These are phyloP conservation scores for Cheirogaleus medius DNA, from an alignment of 2,113 vertebrate species.

Conservation along the genomic window DNA sequence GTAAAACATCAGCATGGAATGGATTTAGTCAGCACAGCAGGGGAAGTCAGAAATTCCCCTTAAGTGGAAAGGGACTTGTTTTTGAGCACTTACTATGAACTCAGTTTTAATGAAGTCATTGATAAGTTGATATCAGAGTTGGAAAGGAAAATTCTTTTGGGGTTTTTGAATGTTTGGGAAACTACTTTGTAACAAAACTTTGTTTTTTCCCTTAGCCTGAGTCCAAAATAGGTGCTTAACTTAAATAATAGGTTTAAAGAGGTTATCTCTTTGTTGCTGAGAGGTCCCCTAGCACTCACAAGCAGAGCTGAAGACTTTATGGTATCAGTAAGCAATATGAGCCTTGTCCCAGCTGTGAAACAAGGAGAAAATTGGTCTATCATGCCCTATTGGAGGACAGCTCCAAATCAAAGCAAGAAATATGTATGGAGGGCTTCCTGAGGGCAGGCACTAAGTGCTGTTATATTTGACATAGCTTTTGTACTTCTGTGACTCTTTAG, in stretches of 20 bases:
- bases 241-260: conserved; percentile 29
- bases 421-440: not conserved
- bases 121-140: not conserved
- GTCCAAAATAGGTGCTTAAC: not conserved
- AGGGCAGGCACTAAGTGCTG: not conserved
- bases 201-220: not conserved
- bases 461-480: not conserved
- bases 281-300: not conserved
- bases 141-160: not conserved
- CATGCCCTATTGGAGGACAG: not conserved
- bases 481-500: not conserved
- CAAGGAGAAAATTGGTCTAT: not conserved
- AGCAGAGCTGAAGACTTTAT: not conserved
- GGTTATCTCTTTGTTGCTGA: not conserved
- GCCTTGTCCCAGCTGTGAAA: not conserved
- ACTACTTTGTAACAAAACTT: not conserved
- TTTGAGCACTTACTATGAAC: not conserved
- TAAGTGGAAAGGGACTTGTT: not conserved
- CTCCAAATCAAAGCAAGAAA: not conserved
- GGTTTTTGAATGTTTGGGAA: not conserved
- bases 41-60: not conserved
- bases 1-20: not conserved
- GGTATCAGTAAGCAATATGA: not conserved
- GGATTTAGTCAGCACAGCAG: not conserved
- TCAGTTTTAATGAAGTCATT: not conserved